Evolutionary conservation across 2,888 invertebrate genomes (phyloP), one percentile per base, ranked within the genome.

Genomic region (Ephialtes manifestator): DNA sequence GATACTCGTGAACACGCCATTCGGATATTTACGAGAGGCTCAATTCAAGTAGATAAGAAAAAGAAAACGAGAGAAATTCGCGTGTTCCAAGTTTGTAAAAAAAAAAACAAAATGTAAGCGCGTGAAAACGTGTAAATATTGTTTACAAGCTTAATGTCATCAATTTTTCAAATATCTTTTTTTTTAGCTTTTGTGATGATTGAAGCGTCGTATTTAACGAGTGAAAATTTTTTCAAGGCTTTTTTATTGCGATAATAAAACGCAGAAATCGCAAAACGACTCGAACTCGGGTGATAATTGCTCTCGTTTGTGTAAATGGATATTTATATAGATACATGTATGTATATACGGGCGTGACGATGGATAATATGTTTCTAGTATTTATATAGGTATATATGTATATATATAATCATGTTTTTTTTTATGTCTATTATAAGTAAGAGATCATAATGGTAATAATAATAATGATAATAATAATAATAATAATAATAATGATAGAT

Each of bases 381-480:
- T 75, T 60, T 79, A 83, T 84, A 83, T 76, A 60, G 28, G 24
- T 58, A 60, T 58, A 60, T 70, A 53, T 60, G 60, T 70, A 43
- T 67, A 77, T 84, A 87, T 89, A 83, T 78, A 81, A 80, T 53
- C 55, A 79, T 78, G 58, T 82, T 81, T 74, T 83, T 78, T 68
- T 78, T 31, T 28, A 65, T 72, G 71, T 82, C 79, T 75, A 77
- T 79, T 48, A 43, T 80, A 74, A 81, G 86, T 84, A 83, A 88
- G 80, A 88, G 87, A 86, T 89, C 51, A 88, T 84, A 83, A 88
- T 83, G 83, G 65, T 83, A 83, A 76, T 82, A 77, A 85, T 74
- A 68, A 81, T 82, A 83, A 88, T 82, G 67, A 71, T 31, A 18
- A 65, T 60, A 53, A 83, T 86, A 53, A 72, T 81, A 72, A 79